Conservation (phyloP, 92 coral and sea anemone species). For the Palythoa caribaeorum region DNA sequence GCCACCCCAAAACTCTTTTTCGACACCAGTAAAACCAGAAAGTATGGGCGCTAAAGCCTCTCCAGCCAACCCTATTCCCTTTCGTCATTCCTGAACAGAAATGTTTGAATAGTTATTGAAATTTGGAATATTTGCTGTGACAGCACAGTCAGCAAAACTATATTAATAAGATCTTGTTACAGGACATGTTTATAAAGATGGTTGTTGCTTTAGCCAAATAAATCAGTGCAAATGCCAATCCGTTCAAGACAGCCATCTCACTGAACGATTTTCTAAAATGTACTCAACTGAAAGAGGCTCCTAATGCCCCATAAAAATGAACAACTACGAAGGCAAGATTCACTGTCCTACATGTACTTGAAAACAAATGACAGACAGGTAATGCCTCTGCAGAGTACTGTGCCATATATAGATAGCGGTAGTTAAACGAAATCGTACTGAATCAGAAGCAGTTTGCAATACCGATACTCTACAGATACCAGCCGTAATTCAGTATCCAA, state of each 20-base stretch:
- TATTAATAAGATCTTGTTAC: not conserved
- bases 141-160: too few species aligned
- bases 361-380: not conserved
- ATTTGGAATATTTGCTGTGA: too few species aligned
- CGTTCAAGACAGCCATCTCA: slow-evolving; percentile 4
- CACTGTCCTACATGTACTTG: slow-evolving; percentile 23
- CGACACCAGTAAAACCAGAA: too few species aligned
- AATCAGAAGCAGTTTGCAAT: not conserved
- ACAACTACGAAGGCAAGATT: slow-evolving; percentile 1
- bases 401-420: slow-evolving; percentile 7
- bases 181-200: not conserved
- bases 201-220: not conserved
- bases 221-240: not conserved
- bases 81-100: too few species aligned
- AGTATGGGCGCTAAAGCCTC: too few species aligned
- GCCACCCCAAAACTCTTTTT: too few species aligned
- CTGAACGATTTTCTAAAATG: not conserved
- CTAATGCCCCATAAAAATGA: not conserved
- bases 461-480: too few species aligned
- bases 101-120: too few species aligned
- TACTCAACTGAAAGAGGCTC: slow-evolving; percentile 17
- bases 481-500: slow-evolving; percentile 6
- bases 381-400: slow-evolving; percentile 42
- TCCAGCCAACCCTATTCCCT: too few species aligned
- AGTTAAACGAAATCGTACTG: slow-evolving; percentile 34